Conservation (phyloP, 2,113 vertebrate genomes). For the Thryonomys swinderianus region DNA sequence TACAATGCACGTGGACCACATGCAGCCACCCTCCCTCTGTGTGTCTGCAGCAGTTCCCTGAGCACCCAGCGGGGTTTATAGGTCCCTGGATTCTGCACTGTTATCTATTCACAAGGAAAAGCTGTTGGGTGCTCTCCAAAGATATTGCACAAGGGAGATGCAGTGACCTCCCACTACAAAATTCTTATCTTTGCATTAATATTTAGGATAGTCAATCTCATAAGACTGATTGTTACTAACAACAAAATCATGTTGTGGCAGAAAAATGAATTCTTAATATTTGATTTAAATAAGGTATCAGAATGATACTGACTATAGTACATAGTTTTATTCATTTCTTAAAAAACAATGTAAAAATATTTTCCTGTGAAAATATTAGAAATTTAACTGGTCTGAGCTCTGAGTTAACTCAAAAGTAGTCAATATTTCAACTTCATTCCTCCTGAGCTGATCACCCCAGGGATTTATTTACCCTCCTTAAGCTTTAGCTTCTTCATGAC, state of each 20-base stretch:
- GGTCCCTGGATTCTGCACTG: background rate
- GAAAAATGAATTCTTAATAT: background rate
- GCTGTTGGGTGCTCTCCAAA: background rate
- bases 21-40: background rate
- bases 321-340: conserved; percentile 32
- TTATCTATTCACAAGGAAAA: background rate
- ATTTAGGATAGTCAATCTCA: background rate
- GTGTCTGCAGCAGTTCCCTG: background rate
- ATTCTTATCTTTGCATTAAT: background rate
- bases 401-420: background rate
- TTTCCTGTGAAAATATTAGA: conserved; percentile 11
- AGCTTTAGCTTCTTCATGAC: background rate
- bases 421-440: background rate
- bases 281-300: background rate
- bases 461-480: conserved; percentile 1
- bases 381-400: background rate
- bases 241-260: background rate
- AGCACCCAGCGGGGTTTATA: background rate
- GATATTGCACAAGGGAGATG: background rate
- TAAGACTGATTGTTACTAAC: background rate
- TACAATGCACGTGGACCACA: no score
- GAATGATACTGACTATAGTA: background rate
- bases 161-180: background rate
- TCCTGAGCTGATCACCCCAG: background rate
- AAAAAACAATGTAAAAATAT: background rate